phyloP scores from a whole-genome alignment of 2,888 invertebrate species.

The Isotomurus palustris region DNA sequence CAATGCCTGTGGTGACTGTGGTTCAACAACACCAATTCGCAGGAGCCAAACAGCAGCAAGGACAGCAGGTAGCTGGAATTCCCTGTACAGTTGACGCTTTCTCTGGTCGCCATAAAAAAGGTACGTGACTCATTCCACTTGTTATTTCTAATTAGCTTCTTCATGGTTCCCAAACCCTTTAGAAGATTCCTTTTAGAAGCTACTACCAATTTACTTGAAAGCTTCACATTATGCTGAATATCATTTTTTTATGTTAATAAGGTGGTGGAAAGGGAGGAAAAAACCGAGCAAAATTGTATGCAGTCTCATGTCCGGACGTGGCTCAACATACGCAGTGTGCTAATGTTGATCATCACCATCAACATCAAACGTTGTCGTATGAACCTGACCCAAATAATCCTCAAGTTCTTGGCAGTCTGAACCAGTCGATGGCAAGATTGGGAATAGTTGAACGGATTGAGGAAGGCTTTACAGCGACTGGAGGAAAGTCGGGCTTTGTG shows the following conservation, averaged over 20 bases:
- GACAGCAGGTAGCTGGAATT: no score
- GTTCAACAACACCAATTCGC: no score
- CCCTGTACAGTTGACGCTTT: no score
- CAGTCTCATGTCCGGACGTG: conserved; percentile 44
- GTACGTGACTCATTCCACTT: no score
- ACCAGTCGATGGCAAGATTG: conserved; percentile 20
- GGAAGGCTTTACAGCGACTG: not conserved
- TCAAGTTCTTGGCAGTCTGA: conserved; percentile 27
- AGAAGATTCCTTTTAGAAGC: no score
- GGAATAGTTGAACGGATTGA: not conserved
- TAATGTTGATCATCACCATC: conserved; percentile 11
- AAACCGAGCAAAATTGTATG: conserved; percentile 42
- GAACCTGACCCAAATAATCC: conserved; percentile 13
- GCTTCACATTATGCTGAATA: not conserved
- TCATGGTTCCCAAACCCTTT: no score
- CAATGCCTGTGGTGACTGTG: no score
- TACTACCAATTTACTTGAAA: no score
- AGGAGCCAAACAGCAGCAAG: no score
- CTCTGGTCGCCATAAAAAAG: no score
- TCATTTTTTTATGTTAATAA: not conserved
- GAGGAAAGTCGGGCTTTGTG: no score
- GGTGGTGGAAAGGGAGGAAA: conserved; percentile 24
- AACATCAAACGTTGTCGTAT: not conserved
- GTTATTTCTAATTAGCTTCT: no score
- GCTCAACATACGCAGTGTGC: conserved; percentile 28